Percentiles rank a stretch among this genome's conserved stretches.
Evolutionary conservation across 2,888 invertebrate species (phyloP).

Genomic region (Temnothorax rugatulus): DNA sequence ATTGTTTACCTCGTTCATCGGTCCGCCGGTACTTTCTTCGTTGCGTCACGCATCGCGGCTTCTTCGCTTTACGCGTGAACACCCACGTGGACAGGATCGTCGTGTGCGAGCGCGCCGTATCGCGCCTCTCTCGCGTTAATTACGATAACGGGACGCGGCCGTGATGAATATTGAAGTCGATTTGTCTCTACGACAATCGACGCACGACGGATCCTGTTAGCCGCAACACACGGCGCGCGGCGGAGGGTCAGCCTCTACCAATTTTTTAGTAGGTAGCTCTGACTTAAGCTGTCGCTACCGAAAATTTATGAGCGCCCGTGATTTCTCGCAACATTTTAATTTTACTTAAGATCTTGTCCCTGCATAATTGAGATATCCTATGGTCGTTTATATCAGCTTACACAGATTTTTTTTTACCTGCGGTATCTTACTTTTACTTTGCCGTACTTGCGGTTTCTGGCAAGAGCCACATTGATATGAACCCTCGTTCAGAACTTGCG

Average conservation of each 20-base stretch:
- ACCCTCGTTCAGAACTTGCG: conserved; percentile 39
- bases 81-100: conserved; percentile 68
- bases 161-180: conserved; percentile 65
- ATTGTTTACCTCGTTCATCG: conserved; percentile 67
- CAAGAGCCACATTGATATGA: conserved; percentile 39
- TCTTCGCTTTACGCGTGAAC: conserved; percentile 47
- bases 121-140: conserved; percentile 69
- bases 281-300: neutral
- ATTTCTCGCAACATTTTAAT: neutral
- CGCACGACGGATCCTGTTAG: neutral
- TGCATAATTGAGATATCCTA: neutral
- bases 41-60: conserved; percentile 59
- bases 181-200: conserved; percentile 30
- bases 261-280: neutral
- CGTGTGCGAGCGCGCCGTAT: conserved; percentile 38
- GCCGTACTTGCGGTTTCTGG: neutral
- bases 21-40: conserved; percentile 57
- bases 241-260: neutral
- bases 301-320: neutral
- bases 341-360: neutral
- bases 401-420: neutral
- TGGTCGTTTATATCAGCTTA: neutral
- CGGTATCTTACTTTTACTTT: neutral
- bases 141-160: conserved; percentile 66
- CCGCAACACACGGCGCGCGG: too few species aligned